Base-by-base conservation (phyloP, 1,140 invertebrate species). In the Drosophila pachea region DNA sequence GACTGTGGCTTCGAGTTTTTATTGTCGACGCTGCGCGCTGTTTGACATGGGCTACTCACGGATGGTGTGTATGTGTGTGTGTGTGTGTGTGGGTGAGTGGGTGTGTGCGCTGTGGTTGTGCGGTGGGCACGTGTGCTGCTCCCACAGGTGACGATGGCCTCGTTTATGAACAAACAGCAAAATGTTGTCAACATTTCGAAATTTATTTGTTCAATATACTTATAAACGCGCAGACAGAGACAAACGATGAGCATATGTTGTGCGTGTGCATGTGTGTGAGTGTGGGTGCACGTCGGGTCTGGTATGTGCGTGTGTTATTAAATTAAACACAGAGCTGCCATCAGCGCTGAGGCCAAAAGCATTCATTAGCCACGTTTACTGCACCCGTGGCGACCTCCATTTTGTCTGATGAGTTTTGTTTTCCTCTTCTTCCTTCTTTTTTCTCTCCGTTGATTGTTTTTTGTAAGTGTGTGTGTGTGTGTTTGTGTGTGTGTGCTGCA, bases 281-380 rank as follows among this genome's bases (percentile, higher is more conserved):
- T 56, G 54, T 36, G 35, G 45, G 22, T 22, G 22, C 22, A 22
- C 22, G 22, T 22, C 1, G 59, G 14, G 56, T 32, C 38, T 67
- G 40, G 31, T 36, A 63, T 67, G 73, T 77, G 78, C 73, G 78
- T 76, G 81, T 86, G 82, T 86, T 86, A 86, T 86, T 86, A 86
- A 86, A 86, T 86, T 86, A 86, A 86, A 86, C 81, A 84, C 81
- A 86, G 82, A 86, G 82, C 74, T 65, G 74, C 82, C 82, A 86
- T 86, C 81, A 86, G 68, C 32, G 64, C 74, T 77, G 82, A 70
- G 81, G 81, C 74, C 76, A 81, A 86, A 86, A 86, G 81, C 81
- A 86, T 86, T 86, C 82, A 86, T 86, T 86, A 86, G 81, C 81
- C 82, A 86, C 81, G 81, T 86, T 86, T 86, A 86, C 81, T 86